Base-by-base conservation (phyloP, 2,797 vertebrate species). In the Sebastes jordani region DNA sequence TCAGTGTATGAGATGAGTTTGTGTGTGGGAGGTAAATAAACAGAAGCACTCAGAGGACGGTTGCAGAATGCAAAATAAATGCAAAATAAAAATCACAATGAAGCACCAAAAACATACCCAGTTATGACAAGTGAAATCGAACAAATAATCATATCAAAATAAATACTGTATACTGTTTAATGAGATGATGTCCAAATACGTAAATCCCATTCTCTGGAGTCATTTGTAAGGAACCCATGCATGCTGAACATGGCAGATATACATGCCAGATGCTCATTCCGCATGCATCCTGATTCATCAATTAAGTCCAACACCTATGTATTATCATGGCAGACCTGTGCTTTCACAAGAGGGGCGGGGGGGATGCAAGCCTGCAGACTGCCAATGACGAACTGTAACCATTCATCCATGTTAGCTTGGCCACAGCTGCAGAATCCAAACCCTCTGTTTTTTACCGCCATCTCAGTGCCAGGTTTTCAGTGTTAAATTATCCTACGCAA, bases 11-110 rank as follows among this genome's bases (percentile, higher is more conserved):
- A 82, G 69, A 78, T 30, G 52, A 66, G 72, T 83, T 86, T 80
- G 36, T 84, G 82, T 65, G 89, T 92, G 81, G 89, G 85, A 83
- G 82, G 69, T 55, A 79, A 83, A 87, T 73, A 89, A 89, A 88
- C 81, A 91, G 84, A 92, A 79, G 84, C 80, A 82, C 70, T 75
- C 75, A 1, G 38, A 80, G 76, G 55, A 87, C 6, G n/a, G 30
- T 69, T 38, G 36, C 16, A 34, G 55, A 76, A 78, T 63, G 54
- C 61, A 73, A 88, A 82, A 46, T 11, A 36, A 83, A 76, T 64
- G 66, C 56, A 78, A 80, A 86, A 70, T 75, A 67, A 80, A 80
- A 52, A 83, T 76, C 65, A 64, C 58, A 79, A 34, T 71, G 27
- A 65, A 78, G 46, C 32, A 76, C 16, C 46, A 20, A 27, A 70